phyloP scores from a whole-genome alignment of 92 coral and sea anemone species.

The Palythoa caribaeorum region DNA sequence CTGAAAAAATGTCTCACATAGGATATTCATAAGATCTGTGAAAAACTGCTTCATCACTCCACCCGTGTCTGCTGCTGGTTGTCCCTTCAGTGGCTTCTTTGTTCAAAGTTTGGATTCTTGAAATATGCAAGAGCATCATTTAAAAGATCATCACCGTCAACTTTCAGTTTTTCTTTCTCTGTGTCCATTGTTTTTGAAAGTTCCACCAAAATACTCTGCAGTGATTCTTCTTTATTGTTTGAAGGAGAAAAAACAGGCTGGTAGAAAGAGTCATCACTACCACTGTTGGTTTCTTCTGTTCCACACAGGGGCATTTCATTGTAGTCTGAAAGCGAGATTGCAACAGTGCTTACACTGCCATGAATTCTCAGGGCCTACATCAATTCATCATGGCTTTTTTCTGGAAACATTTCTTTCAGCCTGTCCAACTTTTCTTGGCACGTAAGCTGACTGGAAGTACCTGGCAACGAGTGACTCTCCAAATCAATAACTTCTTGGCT shows the following conservation, averaged over 20 bases:
- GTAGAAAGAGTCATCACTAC: constrained; percentile 6
- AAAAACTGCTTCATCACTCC: constrained; percentile 12
- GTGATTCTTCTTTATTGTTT: background rate
- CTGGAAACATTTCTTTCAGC: constrained; percentile 58
- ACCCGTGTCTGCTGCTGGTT: constrained; percentile 28
- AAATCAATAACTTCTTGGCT: constrained; percentile 1
- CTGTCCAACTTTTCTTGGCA: constrained; percentile 36
- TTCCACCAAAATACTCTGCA: constrained; percentile 15
- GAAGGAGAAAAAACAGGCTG: background rate
- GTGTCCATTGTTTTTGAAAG: constrained; percentile 24
- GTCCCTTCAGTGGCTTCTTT: constrained; percentile 22
- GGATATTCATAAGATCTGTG: constrained; percentile 3
- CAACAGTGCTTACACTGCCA: constrained; percentile 39
- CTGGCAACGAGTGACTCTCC: constrained; percentile 39
- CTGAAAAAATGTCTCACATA: constrained; percentile 37
- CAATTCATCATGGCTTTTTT: constrained; percentile 48
- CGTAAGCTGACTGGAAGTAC: constrained; percentile 49
- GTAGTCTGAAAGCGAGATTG: background rate
- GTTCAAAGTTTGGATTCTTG: constrained; percentile 15
- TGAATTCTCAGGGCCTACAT: constrained; percentile 45
- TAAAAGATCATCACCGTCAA: constrained; percentile 18
- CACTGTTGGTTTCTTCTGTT: constrained; percentile 10
- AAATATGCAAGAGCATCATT: constrained; percentile 27
- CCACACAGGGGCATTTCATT: background rate
- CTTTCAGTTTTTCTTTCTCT: constrained; percentile 31